These are phyloP conservation scores for Caenorhabditis sp. DNA, from an alignment of 2,888 invertebrate species.

Conservation along the genomic window DNA sequence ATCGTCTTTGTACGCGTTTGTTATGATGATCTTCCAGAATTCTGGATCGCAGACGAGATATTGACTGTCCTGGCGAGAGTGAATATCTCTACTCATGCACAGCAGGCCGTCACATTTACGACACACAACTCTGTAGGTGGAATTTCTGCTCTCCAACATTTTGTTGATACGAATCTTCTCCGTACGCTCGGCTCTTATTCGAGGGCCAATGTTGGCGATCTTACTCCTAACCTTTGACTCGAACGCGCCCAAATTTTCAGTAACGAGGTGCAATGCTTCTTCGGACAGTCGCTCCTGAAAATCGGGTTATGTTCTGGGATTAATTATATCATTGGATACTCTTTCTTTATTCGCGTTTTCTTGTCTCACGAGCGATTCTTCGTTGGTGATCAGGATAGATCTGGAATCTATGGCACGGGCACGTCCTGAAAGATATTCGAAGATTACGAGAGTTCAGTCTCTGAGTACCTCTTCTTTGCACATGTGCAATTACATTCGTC, in stretches of 20 bases:
- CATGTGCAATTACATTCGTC: slow-evolving; percentile 76
- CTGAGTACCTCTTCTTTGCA: slow-evolving; percentile 73
- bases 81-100: slow-evolving; percentile 46
- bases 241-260: not conserved
- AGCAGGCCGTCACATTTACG: slow-evolving; percentile 53
- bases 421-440: slow-evolving; percentile 55
- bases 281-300: slow-evolving; percentile 47
- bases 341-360: slow-evolving; percentile 61
- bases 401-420: slow-evolving; percentile 60
- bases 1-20: not conserved
- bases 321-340: not conserved
- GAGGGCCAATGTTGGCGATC: slow-evolving; percentile 15
- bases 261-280: slow-evolving; percentile 17
- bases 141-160: not conserved
- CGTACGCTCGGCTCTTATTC: slow-evolving; percentile 12
- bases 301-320: not conserved
- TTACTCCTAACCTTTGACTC: not conserved
- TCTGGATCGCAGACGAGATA: slow-evolving; percentile 57
- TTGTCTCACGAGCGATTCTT: slow-evolving; percentile 31
- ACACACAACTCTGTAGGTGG: slow-evolving; percentile 50
- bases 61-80: slow-evolving; percentile 13
- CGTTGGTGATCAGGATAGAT: slow-evolving; percentile 67
- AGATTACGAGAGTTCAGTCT: slow-evolving; percentile 3
- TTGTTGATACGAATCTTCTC: not conserved
- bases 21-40: slow-evolving; percentile 46